These are phyloP conservation scores for Chiridota heheva DNA, from an alignment of 35 echinoderm and acorn worm genomes.

Conservation along the genomic window DNA sequence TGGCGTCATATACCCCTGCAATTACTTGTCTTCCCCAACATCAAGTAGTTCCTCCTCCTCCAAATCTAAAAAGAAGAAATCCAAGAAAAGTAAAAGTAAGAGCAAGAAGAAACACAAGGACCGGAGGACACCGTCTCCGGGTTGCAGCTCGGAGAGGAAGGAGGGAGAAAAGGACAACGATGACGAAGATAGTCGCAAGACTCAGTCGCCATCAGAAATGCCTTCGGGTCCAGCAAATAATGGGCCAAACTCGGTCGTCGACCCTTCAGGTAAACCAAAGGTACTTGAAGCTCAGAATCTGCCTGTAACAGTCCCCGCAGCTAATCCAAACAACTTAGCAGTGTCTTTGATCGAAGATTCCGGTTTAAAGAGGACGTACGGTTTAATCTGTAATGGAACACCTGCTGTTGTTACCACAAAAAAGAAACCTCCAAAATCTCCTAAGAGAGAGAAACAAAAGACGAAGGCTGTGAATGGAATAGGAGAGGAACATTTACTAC, in stretches of 20 bases:
- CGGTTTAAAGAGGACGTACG: conserved; percentile 18
- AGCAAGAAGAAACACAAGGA: conserved; percentile 33
- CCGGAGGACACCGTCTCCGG: not conserved
- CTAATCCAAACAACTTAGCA: too few species aligned
- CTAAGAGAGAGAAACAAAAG: not conserved
- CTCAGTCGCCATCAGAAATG: conserved; percentile 21
- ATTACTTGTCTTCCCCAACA: conserved; percentile 32
- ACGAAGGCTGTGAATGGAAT: conserved; percentile 27
- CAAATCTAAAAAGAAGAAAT: conserved; percentile 68
- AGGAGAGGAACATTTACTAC: conserved; percentile 24
- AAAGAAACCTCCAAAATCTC: not conserved
- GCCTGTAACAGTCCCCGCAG: too few species aligned
- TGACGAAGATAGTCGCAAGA: conserved; percentile 27
- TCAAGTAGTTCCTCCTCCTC: conserved; percentile 42
- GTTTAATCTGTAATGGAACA: conserved; percentile 30
- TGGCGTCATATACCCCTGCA: not conserved
- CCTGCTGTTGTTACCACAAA: conserved; percentile 23
- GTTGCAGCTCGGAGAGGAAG: too few species aligned
- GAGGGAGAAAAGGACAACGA: conserved; percentile 17
- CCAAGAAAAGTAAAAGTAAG: conserved; percentile 49
- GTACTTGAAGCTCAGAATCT: too few species aligned
- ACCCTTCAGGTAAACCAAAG: not conserved
- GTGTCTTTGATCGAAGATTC: conserved; percentile 10
- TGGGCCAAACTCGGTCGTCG: not conserved
- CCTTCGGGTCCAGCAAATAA: not conserved